phyloP scores from a whole-genome alignment of 2,797 vertebrate genomes.

The Pelodytes ibericus region DNA sequence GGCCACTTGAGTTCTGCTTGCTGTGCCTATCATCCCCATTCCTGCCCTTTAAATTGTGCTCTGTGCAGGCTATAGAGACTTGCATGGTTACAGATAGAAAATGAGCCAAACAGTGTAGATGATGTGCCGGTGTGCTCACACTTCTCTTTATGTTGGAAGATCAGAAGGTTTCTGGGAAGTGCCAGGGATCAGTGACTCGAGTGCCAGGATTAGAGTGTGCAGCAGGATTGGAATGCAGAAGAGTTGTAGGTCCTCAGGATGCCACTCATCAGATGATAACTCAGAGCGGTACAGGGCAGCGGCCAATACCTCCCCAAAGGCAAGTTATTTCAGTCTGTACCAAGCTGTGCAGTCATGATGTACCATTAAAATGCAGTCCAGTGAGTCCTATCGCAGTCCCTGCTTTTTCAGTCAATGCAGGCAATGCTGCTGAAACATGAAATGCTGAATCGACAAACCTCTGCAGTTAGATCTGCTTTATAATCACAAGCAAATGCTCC shows the following conservation, averaged over 20 bases:
- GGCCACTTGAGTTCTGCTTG: conserved; percentile 88
- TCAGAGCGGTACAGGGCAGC: neutral
- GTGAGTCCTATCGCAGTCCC: conserved; percentile 54
- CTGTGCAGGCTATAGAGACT: conserved; percentile 98
- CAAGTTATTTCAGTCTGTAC: conserved; percentile 47
- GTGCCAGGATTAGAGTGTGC: conserved; percentile 15
- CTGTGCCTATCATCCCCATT: conserved; percentile 93
- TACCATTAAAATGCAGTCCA: conserved; percentile 34
- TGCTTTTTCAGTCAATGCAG: conserved; percentile 57
- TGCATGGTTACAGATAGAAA: conserved; percentile 81
- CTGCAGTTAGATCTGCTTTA: conserved; percentile 13
- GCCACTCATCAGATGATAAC: conserved; percentile 29
- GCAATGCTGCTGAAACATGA: conserved; percentile 56
- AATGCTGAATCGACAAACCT: conserved; percentile 58
- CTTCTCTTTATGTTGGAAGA: conserved; percentile 10
- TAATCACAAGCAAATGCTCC: conserved; percentile 42
- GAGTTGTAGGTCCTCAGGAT: conserved; percentile 36
- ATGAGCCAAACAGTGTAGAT: neutral
- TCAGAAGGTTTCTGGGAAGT: conserved; percentile 1
- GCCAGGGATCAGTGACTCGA: conserved; percentile 20
- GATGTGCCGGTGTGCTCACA: neutral
- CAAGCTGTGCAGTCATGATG: conserved; percentile 53
- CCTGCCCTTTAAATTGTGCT: conserved; percentile 94
- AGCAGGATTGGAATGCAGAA: conserved; percentile 21
- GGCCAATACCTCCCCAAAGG: conserved; percentile 41